Evolutionary conservation across 2,888 invertebrate species (phyloP), one percentile per base, ranked within the genome.

Genomic region (Coenonympha glycerion): DNA sequence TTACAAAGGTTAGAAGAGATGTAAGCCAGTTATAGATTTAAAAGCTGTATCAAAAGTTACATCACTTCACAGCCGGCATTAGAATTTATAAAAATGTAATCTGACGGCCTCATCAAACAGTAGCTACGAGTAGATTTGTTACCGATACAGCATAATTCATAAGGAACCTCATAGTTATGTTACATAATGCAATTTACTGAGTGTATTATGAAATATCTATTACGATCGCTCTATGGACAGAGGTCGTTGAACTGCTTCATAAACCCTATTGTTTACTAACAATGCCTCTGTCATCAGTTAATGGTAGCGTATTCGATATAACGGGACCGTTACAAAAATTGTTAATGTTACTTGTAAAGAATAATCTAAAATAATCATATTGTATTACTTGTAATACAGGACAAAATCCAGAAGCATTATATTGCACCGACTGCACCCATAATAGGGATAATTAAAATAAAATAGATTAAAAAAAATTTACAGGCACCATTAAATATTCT

Each of bases 181-280:
- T 34, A 45, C n/a, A 8, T 49, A 30, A 39, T 30, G 18, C 36
- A 37, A 44, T 37, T 37, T 33, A n/a, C 8, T 24, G 19, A 33
- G 19, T 22, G 18, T 37, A 30, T 37, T 31, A 37, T 11, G 30
- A 37, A 37, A 31, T 34, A 44, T 48, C 47, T 37, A 45, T 47
- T 44, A 34, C 37, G 44, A 51, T 47, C 37, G 47, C 37, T 44
- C 24, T 51, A 54, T 47, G 33, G 47, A 19, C 16, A 33, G 31
- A 36, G 56, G 51, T 54, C 51, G 31, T 30, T 48, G 50, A 54
- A 48, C 54, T 49, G 15, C 30, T 49, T 36, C 30, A 45, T 21
- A 42, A 47, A 13, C 40, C 36, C 52, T 46, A 60, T 58, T 60
- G 58, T 58, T 60, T 60, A 60, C 56, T 53, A 60, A 60, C 58